Base-by-base conservation (phyloP, 2,113 vertebrate species). In the Sprattus sprattus region DNA sequence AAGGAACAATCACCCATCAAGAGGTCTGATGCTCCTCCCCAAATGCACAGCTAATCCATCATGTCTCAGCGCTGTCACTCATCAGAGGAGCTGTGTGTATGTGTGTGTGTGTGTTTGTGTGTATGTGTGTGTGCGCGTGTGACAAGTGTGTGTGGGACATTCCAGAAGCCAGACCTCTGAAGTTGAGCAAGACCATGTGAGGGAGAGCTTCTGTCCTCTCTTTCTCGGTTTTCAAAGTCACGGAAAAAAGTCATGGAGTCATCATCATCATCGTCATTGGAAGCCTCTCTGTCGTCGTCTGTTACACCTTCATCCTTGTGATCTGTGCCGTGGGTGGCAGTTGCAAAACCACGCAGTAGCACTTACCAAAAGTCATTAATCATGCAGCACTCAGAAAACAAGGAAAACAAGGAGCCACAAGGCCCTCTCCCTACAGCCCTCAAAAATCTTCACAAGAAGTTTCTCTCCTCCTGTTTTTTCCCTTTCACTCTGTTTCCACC, bases 1-100 rank as follows among this genome's bases (percentile, higher is more conserved):
- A 49, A 83, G 83, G 82, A 87, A 87, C 84, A 78, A 54, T 86
- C 89, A 81, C 52, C 2, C 9, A 88, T 54, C 64, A 75, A 39
- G 25, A 8, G 67, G 28, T 25, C 28, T 32, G 32, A 32, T 9
- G 9, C 15, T 20, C n/a, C 28, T 32, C 25, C 67, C 67, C 25
- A 75, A 75, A 25, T 28, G 15, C 25, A 75, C 28, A 13, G 10
- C 67, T 32, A 11, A 32, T 39, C 71, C 28, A 78, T 28, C 67
- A 50, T n/a, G 85, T 83, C 46, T 86, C 83, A 47, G 25, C 87
- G 80, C 45, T 47, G 60, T 82, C 78, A 2, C 1, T 32, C 52
- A 45, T 84, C 84, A 82, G 6, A 18, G 82, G 75, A 81, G 54
- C 28, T 78, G 71, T 39, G 71, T 15, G 71, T 32, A 28, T 32